These are phyloP conservation scores for Neopipo cinnamomea DNA, from an alignment of 2,113 vertebrate species.

Conservation along the genomic window DNA sequence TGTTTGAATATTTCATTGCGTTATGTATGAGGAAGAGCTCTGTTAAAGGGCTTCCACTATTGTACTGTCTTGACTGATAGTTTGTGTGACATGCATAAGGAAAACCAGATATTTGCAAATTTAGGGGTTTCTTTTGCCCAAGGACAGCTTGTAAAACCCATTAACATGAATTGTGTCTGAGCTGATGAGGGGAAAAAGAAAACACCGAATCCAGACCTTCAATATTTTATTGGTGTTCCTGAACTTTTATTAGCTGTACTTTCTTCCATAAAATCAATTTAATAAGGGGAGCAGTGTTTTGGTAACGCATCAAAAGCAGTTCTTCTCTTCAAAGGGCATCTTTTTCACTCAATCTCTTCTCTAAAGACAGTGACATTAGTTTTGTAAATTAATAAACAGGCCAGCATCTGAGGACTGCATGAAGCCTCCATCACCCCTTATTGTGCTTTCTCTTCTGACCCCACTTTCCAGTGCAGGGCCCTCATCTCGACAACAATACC, in stretches of 20 bases:
- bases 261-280: conserved; percentile 59
- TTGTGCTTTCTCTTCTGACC: conserved; percentile 75
- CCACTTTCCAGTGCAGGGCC: conserved; percentile 73
- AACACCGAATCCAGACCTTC: conserved; percentile 28
- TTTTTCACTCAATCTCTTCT: conserved; percentile 66
- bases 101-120: conserved; percentile 31
- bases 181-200: conserved; percentile 30
- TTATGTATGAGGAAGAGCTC: background rate
- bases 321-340: conserved; percentile 56
- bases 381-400: conserved; percentile 76
- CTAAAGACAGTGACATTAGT: conserved; percentile 66
- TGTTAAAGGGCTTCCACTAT: background rate
- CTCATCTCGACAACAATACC: conserved; percentile 74
- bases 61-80: conserved; percentile 9
- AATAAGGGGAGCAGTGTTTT: conserved; percentile 38
- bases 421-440: conserved; percentile 70
- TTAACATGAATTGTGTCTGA: conserved; percentile 52
- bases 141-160: conserved; percentile 48
- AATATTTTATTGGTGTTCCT: conserved; percentile 57
- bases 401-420: conserved; percentile 66
- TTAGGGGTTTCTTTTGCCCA: conserved; percentile 24
- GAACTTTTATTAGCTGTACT: conserved; percentile 61
- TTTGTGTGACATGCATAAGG: conserved; percentile 21
- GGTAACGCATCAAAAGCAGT: conserved; percentile 52
- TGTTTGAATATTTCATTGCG: background rate